These are phyloP conservation scores for Orthosia gothica DNA, from an alignment of 2,888 invertebrate genomes.

Conservation along the genomic window DNA sequence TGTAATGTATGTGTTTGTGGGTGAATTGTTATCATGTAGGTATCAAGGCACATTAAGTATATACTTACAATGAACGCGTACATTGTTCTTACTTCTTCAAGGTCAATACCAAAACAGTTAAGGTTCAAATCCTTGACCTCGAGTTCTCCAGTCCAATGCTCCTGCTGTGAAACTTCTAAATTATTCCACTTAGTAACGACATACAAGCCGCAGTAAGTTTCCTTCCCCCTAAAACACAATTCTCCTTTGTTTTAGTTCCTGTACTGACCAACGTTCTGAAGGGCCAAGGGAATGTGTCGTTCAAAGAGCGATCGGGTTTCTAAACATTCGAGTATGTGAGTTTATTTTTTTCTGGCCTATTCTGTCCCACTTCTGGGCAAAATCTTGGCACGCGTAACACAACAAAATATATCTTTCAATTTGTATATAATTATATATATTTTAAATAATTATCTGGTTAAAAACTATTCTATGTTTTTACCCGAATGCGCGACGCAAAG, in stretches of 20 bases:
- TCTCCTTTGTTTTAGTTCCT: slow-evolving; percentile 10
- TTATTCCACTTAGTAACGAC: slow-evolving; percentile 29
- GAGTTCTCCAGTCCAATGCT: neutral
- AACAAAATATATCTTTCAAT: no score
- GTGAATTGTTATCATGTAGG: neutral
- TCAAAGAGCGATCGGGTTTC: neutral
- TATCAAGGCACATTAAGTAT: neutral
- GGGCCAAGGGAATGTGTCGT: neutral
- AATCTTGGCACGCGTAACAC: no score
- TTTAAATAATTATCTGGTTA: no score
- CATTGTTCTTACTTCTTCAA: neutral
- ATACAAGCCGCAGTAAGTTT: slow-evolving; percentile 7
- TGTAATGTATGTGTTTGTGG: no score
- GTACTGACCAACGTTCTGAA: neutral
- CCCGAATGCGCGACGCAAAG: no score
- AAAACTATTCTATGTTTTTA: no score
- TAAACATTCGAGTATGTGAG: neutral
- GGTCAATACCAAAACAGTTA: neutral
- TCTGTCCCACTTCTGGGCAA: no score
- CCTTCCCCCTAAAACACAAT: neutral
- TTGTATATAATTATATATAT: no score
- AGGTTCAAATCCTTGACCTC: neutral
- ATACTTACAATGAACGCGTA: neutral
- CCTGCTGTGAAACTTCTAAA: slow-evolving; percentile 13
- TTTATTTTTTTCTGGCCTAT: no score